Conservation (phyloP, 2,113 vertebrate genomes). For the Lycocorax pyrrhopterus region DNA sequence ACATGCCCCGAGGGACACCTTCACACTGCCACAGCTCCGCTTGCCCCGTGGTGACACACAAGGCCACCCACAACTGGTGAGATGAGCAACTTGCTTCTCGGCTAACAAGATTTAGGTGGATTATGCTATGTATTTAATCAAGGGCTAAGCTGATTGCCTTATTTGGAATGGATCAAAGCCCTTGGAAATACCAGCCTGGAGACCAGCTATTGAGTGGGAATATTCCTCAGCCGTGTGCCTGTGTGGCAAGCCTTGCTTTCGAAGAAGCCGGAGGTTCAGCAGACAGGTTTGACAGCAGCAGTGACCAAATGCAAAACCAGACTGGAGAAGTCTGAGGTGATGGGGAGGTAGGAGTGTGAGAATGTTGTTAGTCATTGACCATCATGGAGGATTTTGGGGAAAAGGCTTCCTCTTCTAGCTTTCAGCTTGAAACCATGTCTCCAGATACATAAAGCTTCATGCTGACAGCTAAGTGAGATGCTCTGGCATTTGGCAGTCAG, state of each 20-base stretch:
- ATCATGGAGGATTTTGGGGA: not conserved
- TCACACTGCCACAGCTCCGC: not conserved
- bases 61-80: not conserved
- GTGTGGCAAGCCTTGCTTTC: not conserved
- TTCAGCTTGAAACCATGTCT: not conserved
- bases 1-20: not conserved
- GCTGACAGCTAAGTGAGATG: not conserved
- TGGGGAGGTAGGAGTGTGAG: not conserved
- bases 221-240: not conserved
- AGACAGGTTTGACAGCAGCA: not conserved
- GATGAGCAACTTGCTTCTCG: not conserved
- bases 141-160: slow-evolving; percentile 56
- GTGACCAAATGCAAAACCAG: not conserved
- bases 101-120: slow-evolving; percentile 59
- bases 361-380: not conserved
- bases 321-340: not conserved
- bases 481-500: not conserved
- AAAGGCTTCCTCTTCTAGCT: not conserved
- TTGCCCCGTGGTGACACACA: not conserved
- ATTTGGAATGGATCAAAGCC: slow-evolving; percentile 56
- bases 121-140: slow-evolving; percentile 63
- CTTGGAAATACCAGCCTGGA: slow-evolving; percentile 1
- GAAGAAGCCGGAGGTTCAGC: not conserved
- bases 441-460: rapidly evolving
- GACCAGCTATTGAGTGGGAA: not conserved